phyloP scores from a whole-genome alignment of 2,113 vertebrate genomes.

The Vicugna pacos region DNA sequence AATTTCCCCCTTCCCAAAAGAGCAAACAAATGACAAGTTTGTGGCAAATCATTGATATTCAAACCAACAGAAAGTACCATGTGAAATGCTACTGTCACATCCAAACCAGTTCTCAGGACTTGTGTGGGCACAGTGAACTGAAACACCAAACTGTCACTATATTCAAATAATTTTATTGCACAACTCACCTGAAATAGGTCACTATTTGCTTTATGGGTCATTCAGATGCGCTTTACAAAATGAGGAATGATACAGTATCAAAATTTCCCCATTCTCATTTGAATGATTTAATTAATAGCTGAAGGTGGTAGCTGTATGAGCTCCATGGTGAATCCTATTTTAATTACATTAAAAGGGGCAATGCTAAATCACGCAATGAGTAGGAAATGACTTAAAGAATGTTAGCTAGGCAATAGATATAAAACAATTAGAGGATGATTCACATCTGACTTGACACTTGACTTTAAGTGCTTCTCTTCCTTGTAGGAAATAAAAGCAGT shows the following conservation, averaged over 20 bases:
- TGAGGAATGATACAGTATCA: slow-evolving; percentile 32
- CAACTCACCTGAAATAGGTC: neutral
- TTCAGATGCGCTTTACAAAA: neutral
- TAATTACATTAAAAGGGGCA: slow-evolving; percentile 52
- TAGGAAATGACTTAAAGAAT: neutral
- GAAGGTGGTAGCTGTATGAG: slow-evolving; percentile 4
- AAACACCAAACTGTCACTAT: neutral
- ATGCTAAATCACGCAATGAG: neutral
- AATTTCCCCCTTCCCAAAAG: neutral
- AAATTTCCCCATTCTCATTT: neutral
- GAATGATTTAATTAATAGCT: neutral
- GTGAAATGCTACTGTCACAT: neutral
- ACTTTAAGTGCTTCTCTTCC: neutral
- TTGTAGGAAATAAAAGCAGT: slow-evolving; percentile 39
- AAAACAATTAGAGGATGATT: slow-evolving; percentile 57
- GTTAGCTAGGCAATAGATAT: slow-evolving; percentile 12
- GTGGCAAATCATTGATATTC: neutral
- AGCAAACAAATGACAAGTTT: neutral
- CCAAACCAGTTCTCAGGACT: neutral
- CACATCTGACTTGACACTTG: neutral
- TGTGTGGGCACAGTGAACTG: neutral
- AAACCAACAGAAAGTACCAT: neutral
- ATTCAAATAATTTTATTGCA: neutral
- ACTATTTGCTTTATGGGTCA: neutral
- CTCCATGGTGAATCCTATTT: slow-evolving; percentile 54